Evolutionary conservation across 2,797 vertebrate genomes (phyloP), one percentile per base, ranked within the genome.

Genomic region (Mionectes olivaceus): DNA sequence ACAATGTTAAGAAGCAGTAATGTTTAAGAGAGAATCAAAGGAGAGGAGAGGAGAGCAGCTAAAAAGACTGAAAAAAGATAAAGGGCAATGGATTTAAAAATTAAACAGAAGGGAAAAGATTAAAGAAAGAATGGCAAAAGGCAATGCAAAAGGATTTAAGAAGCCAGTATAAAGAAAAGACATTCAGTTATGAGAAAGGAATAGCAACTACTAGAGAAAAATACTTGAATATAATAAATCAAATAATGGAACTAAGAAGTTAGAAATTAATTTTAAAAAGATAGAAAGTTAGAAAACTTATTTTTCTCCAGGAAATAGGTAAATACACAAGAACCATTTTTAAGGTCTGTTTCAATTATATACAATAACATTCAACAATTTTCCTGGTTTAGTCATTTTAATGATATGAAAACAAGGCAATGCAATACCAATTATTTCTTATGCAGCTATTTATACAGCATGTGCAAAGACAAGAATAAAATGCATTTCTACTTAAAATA

Each of bases 11-110:
- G 95, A 95, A 96, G 88, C 96, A 96, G 83, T 80, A 96, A 95
- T 53, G 43, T 94, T 97, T 97, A 97, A 96, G 92, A 95, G 88
- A 77, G 96, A 97, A 97, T 98, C 97, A 97, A 98, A 97, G 94
- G 78, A 95, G 94, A 83, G 67, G 87, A 96, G 90, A 87, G 67
- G 93, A 96, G 94, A 97, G 80, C 70, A 93, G 92, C 94, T 97
- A 96, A 97, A 97, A 97, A 97, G 96, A 94, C 95, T 77, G 74
- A 94, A 96, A 96, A 97, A 97, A 97, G 97, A 97, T 97, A 97
- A 97, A 98, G 96, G 94, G 94, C 90, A 97, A 97, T 94, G 96
- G 94, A 97, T 97, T 97, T 97, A 97, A 97, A 97, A 98, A 97
- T 97, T 97, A 97, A 97, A 97, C 97, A 97, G 92, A 96, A 97